Evolutionary conservation across 1,140 invertebrate species (phyloP).

Genomic region (Drosophila punjabiensis): DNA sequence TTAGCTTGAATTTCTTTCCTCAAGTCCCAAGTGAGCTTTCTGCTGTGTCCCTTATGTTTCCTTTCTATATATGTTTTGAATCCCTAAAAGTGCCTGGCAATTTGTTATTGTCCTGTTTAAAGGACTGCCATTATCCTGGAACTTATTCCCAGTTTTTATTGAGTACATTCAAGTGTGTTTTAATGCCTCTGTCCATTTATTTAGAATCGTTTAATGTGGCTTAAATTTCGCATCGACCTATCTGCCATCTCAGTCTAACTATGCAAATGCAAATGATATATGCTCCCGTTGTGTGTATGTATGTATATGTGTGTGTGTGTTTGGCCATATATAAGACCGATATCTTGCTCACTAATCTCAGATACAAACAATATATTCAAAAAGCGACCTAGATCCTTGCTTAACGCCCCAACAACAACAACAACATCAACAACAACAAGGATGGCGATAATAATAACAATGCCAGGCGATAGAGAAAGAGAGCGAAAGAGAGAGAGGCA

Average conservation of each 20-base stretch:
- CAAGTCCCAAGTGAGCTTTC: rapidly evolving
- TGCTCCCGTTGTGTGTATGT: slow-evolving; percentile 37
- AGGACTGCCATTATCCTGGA: slow-evolving; percentile 10
- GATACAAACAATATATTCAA: slow-evolving; percentile 83
- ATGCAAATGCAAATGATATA: slow-evolving; percentile 63
- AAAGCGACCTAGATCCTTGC: slow-evolving; percentile 80
- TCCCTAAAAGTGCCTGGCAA: neutral
- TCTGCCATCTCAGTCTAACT: slow-evolving; percentile 37
- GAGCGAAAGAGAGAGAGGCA: slow-evolving; percentile 8
- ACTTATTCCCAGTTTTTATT: slow-evolving; percentile 14
- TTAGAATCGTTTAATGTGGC: slow-evolving; percentile 30
- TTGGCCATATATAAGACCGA: slow-evolving; percentile 77
- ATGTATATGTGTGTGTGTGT: slow-evolving; percentile 49
- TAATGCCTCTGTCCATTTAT: slow-evolving; percentile 1
- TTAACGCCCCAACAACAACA: slow-evolving; percentile 50
- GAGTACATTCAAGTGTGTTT: neutral
- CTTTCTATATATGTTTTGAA: neutral
- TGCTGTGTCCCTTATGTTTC: neutral
- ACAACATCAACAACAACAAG: slow-evolving; percentile 45
- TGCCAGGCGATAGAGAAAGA: slow-evolving; percentile 36
- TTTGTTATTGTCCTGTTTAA: neutral
- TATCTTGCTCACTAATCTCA: slow-evolving; percentile 75
- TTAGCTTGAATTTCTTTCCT: neutral
- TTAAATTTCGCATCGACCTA: slow-evolving; percentile 43
- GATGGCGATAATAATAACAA: slow-evolving; percentile 77